Evolutionary conservation across 2,797 vertebrate genomes (phyloP).

Genomic region (Myoxocephalus aenaeus): DNA sequence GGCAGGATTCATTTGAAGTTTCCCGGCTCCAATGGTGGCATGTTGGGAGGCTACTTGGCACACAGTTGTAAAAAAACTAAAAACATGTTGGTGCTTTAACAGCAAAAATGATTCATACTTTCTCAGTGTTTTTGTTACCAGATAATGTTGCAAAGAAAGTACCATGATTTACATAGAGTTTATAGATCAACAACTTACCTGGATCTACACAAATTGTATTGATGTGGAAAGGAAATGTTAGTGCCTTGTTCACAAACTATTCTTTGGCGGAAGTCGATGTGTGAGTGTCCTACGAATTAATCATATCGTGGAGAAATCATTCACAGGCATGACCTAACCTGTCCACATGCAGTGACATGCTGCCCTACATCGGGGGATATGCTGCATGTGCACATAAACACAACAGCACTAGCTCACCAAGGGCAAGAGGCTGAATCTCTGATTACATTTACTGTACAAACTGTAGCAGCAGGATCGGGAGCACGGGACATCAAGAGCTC

Average conservation of each 20-base stretch:
- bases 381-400: slow-evolving; percentile 55
- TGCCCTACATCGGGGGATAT: slow-evolving; percentile 39
- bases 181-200: slow-evolving; percentile 40
- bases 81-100: slow-evolving; percentile 41
- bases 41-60: slow-evolving; percentile 60
- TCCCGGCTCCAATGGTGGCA: slow-evolving; percentile 44
- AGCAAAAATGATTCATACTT: slow-evolving; percentile 51
- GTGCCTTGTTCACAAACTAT: slow-evolving; percentile 16
- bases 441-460: slow-evolving; percentile 74
- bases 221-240: slow-evolving; percentile 15
- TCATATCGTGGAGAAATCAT: slow-evolving; percentile 42
- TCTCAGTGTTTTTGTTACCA: slow-evolving; percentile 40
- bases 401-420: slow-evolving; percentile 47
- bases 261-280: slow-evolving; percentile 10
- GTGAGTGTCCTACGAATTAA: slow-evolving; percentile 39
- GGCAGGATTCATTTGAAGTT: slow-evolving; percentile 69
- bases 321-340: slow-evolving; percentile 53
- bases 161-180: slow-evolving; percentile 29
- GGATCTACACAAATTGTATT: slow-evolving; percentile 11
- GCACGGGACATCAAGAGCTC: slow-evolving; percentile 72
- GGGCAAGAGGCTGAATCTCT: slow-evolving; percentile 64
- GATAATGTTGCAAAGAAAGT: slow-evolving; percentile 16
- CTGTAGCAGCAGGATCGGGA: slow-evolving; percentile 68
- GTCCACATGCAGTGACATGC: slow-evolving; percentile 24
- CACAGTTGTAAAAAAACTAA: slow-evolving; percentile 53